Evolutionary conservation across 2,113 vertebrate genomes (phyloP).

Genomic region (Herpetotheres cachinnans): DNA sequence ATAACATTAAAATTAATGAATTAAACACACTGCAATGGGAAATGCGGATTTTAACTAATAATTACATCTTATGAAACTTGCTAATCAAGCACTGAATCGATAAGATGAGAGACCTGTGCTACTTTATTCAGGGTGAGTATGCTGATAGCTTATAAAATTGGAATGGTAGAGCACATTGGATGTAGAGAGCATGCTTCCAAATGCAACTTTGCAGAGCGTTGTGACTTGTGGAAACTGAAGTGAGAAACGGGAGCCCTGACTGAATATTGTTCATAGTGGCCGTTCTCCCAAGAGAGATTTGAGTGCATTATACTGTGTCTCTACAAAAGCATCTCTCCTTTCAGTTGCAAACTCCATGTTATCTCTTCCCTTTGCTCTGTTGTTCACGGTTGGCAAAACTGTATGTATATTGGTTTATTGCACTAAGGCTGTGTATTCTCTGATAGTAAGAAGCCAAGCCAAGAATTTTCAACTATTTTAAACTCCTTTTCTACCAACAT

Average conservation of each 20-base stretch:
- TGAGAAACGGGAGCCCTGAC: background rate
- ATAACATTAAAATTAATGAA: background rate
- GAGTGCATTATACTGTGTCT: background rate
- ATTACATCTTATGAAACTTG: background rate
- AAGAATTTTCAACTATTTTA: background rate
- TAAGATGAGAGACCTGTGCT: background rate
- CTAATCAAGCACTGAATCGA: background rate
- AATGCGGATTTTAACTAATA: background rate
- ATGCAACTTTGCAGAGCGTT: background rate
- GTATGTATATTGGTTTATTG: background rate
- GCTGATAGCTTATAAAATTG: background rate
- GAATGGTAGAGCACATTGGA: background rate
- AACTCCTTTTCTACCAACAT: background rate
- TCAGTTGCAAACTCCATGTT: rapidly evolving
- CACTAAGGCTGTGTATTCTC: background rate
- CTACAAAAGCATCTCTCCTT: background rate
- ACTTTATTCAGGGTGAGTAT: background rate
- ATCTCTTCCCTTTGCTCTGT: background rate
- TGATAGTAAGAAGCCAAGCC: background rate
- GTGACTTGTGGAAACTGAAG: background rate
- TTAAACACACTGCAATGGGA: background rate
- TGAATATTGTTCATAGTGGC: background rate
- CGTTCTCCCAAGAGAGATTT: background rate
- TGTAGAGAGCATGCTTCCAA: background rate
- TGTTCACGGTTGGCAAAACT: background rate